Base-by-base conservation (phyloP, 2,113 vertebrate genomes). In the Brachyistius frenatus region DNA sequence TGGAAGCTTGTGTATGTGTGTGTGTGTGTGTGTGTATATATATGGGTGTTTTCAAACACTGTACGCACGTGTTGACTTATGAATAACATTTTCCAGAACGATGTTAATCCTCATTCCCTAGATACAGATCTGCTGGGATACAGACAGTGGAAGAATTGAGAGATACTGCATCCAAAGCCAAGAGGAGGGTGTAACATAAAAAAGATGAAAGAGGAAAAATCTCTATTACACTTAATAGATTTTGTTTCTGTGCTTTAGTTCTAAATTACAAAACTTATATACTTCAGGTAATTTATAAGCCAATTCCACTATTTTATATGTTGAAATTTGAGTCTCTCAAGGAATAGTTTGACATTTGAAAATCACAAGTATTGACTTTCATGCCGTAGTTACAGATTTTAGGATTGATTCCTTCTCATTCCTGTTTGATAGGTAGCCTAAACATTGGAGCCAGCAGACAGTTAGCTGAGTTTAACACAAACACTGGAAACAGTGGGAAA, bases 51-150 rank as follows among this genome's bases (percentile, higher is more conserved):
- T 73, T 69, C 35, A 36, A 67, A 71, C 62, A 54, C n/a, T 5
- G 41, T 58, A 32, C 1, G 7, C 44, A 36, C 3, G 15, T 79
- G 69, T 66, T 55, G 69, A 58, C 39, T 60, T 70, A 15, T 80
- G 81, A 79, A 78, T 66, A 78, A 83, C 33, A 81, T 83, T 87
- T 91, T 87, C 83, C 89, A 83, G 61, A 74, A 31, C 73, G 47
- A 23, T 33, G 41, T 58, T 81, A 83, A 90, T 81, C 69, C 73
- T 33, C 60, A 73, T 67, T 80, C 37, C 73, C 47, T 65, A 15
- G 80, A 76, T 46, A 61, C 62, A 76, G 66, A 76, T 71, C 11
- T 66, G 60, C 32, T 66, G 32, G 15, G 47, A 72, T 64, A 23
- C 13, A 74, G 68, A 58, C 3, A 5, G 36, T 77, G 71, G 64